These are phyloP conservation scores for Torymus tubicola DNA, from an alignment of 2,888 invertebrate genomes.

Conservation along the genomic window DNA sequence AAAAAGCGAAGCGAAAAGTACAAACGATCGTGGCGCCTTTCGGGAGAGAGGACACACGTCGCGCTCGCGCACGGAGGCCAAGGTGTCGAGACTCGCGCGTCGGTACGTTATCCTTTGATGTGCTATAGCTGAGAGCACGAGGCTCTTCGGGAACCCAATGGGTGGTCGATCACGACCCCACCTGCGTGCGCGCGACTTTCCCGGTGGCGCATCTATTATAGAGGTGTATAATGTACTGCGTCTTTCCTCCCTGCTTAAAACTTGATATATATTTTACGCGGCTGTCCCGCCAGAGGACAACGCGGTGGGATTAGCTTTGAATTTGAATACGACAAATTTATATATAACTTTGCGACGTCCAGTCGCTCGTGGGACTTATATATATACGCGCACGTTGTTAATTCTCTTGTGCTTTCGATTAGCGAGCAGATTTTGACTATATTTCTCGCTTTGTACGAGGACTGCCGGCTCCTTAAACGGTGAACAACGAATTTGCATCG, in stretches of 20 bases:
- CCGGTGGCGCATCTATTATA: too few species aligned
- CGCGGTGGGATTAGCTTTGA: not conserved
- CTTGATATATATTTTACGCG: too few species aligned
- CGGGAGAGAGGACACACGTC: too few species aligned
- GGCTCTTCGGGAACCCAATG: conserved; percentile 30
- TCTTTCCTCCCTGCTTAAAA: too few species aligned
- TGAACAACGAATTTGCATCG: not conserved
- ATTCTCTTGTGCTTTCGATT: too few species aligned
- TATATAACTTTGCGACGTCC: too few species aligned
- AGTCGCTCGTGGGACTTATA: too few species aligned
- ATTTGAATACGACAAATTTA: too few species aligned
- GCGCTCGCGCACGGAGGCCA: not conserved
- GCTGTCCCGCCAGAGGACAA: not conserved
- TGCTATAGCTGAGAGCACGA: not conserved
- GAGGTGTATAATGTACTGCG: too few species aligned
- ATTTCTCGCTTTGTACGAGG: not conserved
- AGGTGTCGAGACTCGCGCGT: conserved; percentile 35
- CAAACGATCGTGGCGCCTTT: conserved; percentile 38
- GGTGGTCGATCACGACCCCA: conserved; percentile 33
- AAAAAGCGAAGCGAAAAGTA: conserved; percentile 6
- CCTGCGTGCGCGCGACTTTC: not conserved
- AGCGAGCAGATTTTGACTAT: not conserved
- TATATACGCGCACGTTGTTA: too few species aligned
- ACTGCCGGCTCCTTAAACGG: conserved; percentile 2
- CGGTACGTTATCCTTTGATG: conserved; percentile 52